Evolutionary conservation across 2,113 vertebrate genomes (phyloP).

Genomic region (Hydrolagus affinis): DNA sequence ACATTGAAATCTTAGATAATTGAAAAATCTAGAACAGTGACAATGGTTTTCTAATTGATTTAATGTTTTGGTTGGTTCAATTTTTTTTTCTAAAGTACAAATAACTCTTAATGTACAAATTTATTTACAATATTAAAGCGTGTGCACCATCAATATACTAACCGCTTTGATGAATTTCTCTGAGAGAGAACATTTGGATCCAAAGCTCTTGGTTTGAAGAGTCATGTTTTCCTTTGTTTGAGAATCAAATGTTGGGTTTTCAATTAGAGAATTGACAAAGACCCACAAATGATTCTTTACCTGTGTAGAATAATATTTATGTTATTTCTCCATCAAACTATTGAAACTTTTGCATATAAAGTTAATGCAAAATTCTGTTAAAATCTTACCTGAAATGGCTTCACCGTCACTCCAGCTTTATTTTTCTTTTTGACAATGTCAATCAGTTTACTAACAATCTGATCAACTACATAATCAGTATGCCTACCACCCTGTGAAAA

Average conservation of each 20-base stretch:
- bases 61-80: too few species aligned
- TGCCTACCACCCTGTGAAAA: conserved; percentile 81
- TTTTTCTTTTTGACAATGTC: conserved; percentile 99
- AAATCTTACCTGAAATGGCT: conserved; percentile 87
- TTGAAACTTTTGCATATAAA: background rate
- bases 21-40: too few species aligned
- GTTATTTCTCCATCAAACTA: background rate
- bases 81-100: too few species aligned
- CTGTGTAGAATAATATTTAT: conserved; percentile 51
- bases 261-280: conserved; percentile 94
- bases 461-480: conserved; percentile 92
- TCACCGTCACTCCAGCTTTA: conserved; percentile 93
- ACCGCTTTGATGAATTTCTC: conserved; percentile 93
- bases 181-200: conserved; percentile 86
- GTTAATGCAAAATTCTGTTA: conserved; percentile 31
- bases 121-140: background rate
- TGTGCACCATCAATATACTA: conserved; percentile 45
- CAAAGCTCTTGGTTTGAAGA: conserved; percentile 91
- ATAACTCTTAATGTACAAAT: too few species aligned
- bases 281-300: conserved; percentile 98
- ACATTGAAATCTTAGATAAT: too few species aligned
- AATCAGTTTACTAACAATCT: conserved; percentile 91
- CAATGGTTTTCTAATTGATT: too few species aligned
- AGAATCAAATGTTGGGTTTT: conserved; percentile 95
- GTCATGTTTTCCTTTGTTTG: conserved; percentile 99